Evolutionary conservation across 2,888 invertebrate species (phyloP).

Genomic region (Sinelater perroti): DNA sequence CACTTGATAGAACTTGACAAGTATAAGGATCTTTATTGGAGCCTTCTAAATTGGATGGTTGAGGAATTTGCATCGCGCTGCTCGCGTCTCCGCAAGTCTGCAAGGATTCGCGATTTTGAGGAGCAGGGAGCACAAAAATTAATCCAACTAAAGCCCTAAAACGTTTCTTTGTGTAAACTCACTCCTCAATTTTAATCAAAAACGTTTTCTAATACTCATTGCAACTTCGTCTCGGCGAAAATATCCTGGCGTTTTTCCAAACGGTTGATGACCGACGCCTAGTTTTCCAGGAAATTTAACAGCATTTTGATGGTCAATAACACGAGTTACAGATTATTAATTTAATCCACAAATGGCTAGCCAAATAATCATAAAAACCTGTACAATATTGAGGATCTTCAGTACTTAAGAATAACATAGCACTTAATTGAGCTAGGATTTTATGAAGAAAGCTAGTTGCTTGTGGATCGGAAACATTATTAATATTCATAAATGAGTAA

Average conservation of each 20-base stretch:
- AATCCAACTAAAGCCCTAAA: constrained; percentile 6
- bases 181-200: no score
- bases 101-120: constrained; percentile 10
- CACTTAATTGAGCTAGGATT: constrained; percentile 17
- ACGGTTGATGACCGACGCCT: constrained; percentile 13
- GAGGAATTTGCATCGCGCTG: constrained; percentile 18
- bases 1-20: constrained; percentile 27
- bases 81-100: constrained; percentile 14
- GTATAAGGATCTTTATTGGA: constrained; percentile 24
- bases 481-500: constrained; percentile 45
- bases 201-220: no score
- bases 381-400: no score
- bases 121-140: constrained; percentile 10
- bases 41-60: constrained; percentile 22
- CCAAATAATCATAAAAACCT: background rate
- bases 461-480: constrained; percentile 36
- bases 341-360: background rate
- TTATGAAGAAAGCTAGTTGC: constrained; percentile 30
- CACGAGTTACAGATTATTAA: background rate
- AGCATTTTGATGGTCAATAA: constrained; percentile 14
- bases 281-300: constrained; percentile 11
- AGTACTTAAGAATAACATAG: no score
- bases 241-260: constrained; percentile 10
- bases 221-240: background rate
- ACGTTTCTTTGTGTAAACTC: no score